phyloP scores from a whole-genome alignment of 2,113 vertebrate genomes.

The Cavia aperea region DNA sequence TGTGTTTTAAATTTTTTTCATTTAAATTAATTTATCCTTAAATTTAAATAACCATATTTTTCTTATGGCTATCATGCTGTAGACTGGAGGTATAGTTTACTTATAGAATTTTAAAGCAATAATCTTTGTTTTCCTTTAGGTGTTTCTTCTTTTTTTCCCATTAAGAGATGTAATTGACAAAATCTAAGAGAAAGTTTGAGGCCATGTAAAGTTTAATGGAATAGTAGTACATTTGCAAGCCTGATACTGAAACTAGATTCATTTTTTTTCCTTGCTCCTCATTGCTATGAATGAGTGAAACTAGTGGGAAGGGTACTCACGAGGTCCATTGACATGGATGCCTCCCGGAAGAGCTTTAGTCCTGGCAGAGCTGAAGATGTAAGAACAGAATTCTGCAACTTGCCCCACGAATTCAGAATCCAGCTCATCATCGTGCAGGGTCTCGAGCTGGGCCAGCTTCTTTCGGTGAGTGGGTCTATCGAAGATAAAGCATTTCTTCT shows the following conservation, averaged over 20 bases:
- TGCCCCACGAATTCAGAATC: conserved; percentile 53
- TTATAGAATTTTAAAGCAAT: neutral
- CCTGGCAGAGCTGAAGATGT: conserved; percentile 44
- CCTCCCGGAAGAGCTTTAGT: conserved; percentile 63
- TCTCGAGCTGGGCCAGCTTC: conserved; percentile 54
- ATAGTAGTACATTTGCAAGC: neutral
- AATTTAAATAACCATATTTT: neutral
- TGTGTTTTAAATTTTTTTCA: neutral
- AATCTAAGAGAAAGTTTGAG: neutral
- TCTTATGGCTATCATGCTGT: neutral
- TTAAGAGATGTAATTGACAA: neutral
- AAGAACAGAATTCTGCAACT: conserved; percentile 43
- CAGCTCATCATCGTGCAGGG: conserved; percentile 49
- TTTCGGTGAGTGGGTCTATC: neutral
- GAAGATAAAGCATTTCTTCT: conserved; percentile 72
- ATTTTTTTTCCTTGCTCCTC: neutral
- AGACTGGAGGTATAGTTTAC: neutral
- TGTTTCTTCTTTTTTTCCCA: neutral
- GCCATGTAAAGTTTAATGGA: neutral
- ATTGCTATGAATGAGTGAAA: neutral
- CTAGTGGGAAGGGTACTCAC: conserved; percentile 36
- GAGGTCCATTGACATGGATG: conserved; percentile 43
- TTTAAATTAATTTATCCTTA: neutral
- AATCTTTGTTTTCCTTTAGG: neutral
- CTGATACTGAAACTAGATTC: neutral